These are phyloP conservation scores for Phalacrocorax pelagicus DNA, from an alignment of 2,113 vertebrate genomes.

Conservation along the genomic window DNA sequence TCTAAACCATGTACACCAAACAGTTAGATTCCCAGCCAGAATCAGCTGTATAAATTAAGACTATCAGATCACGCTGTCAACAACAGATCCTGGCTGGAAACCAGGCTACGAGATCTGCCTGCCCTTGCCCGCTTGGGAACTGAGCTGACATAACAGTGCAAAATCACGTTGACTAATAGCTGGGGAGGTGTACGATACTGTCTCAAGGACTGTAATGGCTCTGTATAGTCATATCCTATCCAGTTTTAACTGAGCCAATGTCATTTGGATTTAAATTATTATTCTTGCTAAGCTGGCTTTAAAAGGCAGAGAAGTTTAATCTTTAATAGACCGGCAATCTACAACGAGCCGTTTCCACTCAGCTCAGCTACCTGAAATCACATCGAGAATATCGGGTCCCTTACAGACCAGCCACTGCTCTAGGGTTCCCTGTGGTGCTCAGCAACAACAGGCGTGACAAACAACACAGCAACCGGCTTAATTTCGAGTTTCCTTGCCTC, in stretches of 20 bases:
- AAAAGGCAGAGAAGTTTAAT: neutral
- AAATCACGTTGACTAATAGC: fast-evolving
- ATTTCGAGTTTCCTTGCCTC: neutral
- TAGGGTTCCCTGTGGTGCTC: neutral
- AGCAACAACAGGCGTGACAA: neutral
- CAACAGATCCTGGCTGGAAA: neutral
- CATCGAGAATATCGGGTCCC: neutral
- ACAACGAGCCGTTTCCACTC: neutral
- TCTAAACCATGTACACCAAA: neutral
- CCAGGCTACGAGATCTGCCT: neutral
- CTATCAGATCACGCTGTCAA: neutral
- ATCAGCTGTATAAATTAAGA: neutral
- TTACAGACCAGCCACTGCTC: neutral
- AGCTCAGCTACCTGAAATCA: neutral
- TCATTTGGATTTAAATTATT: neutral
- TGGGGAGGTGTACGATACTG: neutral
- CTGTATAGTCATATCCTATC: neutral
- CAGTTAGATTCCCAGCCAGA: neutral
- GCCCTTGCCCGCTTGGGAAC: neutral
- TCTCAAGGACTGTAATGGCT: neutral
- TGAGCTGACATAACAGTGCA: neutral
- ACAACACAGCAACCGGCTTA: neutral
- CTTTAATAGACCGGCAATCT: neutral
- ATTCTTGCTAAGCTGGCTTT: neutral
- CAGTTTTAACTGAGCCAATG: neutral